Base-by-base conservation (phyloP, 2,888 invertebrate species). In the Andrena minutula region DNA sequence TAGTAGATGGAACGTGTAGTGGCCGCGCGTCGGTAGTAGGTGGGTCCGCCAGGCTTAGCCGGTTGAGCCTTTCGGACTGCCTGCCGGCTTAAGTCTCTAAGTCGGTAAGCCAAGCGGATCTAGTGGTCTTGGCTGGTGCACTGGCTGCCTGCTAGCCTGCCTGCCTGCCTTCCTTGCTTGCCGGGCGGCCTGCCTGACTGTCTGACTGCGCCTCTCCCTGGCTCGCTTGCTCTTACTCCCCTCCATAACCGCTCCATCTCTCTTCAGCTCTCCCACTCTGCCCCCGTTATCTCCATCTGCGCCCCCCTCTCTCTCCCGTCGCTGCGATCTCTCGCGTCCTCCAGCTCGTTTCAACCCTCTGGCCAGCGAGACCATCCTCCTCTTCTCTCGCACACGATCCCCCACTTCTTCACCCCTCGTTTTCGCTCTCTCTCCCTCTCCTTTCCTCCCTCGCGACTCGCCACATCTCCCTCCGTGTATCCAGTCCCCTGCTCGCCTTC, bases 61-160 rank as follows among this genome's bases (percentile, higher is more conserved):
- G 89, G 90, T 91, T 92, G 92, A 93, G 92, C 92, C 92, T 92
- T 91, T 92, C 91, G 93, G 93, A 92, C 93, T 91, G 92, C 91
- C 92, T 91, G 92, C 88, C 91, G 92, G 93, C 93, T 93, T 93
- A 93, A 93, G 92, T 92, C 91, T 90, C 89, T 93, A 93, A 93
- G 93, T 93, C 93, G 91, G 89, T 92, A 93, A 93, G 92, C 93
- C 93, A 89, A 88, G 85, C 90, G 92, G 93, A 92, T 92, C 93
- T 92, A 92, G 92, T 91, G 92, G 92, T 92, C 91, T 92, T 92
- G 92, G 92, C 89, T 91, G 91, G 88, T 90, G 90, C 90, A 89
- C 91, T 89, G 93, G 93, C 95, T 95, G 95, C 94, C 91, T 92
- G 90, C 89, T 93, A 92, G 88, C 89, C 95, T 95, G 95, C 94